phyloP scores from a whole-genome alignment of 2,888 invertebrate genomes.

The Oscheius sp. region DNA sequence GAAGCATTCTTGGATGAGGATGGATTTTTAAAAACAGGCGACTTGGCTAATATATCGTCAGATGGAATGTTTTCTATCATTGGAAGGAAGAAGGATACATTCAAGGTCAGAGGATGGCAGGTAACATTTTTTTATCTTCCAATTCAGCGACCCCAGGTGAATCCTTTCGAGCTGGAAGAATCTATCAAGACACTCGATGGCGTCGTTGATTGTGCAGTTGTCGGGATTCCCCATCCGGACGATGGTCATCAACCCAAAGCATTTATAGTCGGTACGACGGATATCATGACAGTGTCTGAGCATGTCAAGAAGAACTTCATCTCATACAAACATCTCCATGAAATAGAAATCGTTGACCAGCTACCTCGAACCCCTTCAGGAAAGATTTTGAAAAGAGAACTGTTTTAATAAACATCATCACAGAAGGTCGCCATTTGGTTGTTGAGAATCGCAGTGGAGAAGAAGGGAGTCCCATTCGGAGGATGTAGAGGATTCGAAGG shows the following conservation, averaged over 20 bases:
- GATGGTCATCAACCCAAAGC: conserved; percentile 35
- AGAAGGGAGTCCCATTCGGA: conserved; percentile 20
- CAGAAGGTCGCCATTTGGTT: conserved; percentile 14
- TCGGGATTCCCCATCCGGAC: conserved; percentile 19
- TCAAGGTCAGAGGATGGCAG: conserved; percentile 56
- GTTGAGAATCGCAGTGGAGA: conserved; percentile 23
- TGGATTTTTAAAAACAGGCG: conserved; percentile 34
- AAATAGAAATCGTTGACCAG: conserved; percentile 37
- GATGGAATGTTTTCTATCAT: conserved; percentile 33
- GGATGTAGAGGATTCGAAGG: background rate
- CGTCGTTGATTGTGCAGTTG: conserved; percentile 48
- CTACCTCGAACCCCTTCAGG: conserved; percentile 50
- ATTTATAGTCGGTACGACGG: conserved; percentile 37
- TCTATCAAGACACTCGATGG: conserved; percentile 34
- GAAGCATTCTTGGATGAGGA: background rate
- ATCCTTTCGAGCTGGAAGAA: conserved; percentile 51
- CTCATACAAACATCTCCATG: conserved; percentile 48
- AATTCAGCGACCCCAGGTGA: conserved; percentile 27
- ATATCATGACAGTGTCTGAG: conserved; percentile 31
- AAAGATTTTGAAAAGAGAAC: conserved; percentile 39
- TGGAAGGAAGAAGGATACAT: conserved; percentile 55
- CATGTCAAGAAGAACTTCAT: conserved; percentile 45
- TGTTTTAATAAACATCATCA: background rate
- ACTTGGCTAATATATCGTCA: conserved; percentile 32
- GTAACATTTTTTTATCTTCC: conserved; percentile 16